Base-by-base conservation (phyloP, 2,888 invertebrate species). In the Metacarcinus magister region DNA sequence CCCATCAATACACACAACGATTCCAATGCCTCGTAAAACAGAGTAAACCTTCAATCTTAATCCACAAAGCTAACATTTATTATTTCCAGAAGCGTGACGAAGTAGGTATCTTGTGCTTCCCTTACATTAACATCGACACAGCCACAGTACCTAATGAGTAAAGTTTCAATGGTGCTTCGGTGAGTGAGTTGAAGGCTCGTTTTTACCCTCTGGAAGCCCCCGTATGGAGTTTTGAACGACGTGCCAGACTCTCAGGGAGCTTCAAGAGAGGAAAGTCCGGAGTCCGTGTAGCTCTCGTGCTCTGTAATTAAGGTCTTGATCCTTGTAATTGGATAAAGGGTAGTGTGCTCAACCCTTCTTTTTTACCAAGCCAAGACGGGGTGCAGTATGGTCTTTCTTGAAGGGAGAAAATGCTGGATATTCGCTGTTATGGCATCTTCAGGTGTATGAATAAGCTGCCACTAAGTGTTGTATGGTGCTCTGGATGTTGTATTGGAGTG, bases 161-260 rank as follows among this genome's bases (percentile, higher is more conserved):
- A 95, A 95, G 93, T 95, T 95, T 95, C 48, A 75, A 95, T 95
- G 95, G 87, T 92, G 60, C 95, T 95, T 44, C 44, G 91, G 93
- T 48, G 92, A 48, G 95, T 87, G 87, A 44, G 87, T 82, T 92
- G 60, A 48, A 89, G 89, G 39, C 67, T 23, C 54, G 16, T 93
- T n/a, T 39, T 32, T 60, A 19, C 54, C 28, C 92, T 10, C 28
- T 28, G 13, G 54, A 28, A 19, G 19, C 23, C 93, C 93, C n/a
- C 75, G 39, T 90, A 95, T 91, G 87, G 95, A 93, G 39, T 54
- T 48, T 32, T 13, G 39, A 44, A 32, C 48, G 44, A 48, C 54
- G 28, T 92, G 28, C 54, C 16, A 5, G 92, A 89, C 19, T n/a
- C 67, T 67, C 2, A 89, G 46, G 44, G 28, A 89, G 43, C 32